Percentiles rank a stretch among this genome's conserved stretches.
Evolutionary conservation across 2,888 invertebrate genomes (phyloP).

Genomic region (Chymomyza amoena): DNA sequence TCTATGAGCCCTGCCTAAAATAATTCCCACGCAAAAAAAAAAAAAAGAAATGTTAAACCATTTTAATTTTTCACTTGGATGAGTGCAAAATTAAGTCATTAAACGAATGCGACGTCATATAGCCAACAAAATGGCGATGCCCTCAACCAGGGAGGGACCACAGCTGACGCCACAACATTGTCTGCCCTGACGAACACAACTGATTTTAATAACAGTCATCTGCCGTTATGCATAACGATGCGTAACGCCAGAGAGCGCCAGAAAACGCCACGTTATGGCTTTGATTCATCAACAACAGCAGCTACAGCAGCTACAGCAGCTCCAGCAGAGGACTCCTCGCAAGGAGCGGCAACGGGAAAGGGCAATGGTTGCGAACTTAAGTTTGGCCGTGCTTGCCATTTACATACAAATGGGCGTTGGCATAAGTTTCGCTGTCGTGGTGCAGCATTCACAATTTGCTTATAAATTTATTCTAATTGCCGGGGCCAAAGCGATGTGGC

Average conservation of each 20-base stretch:
- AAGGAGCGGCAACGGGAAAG: neutral
- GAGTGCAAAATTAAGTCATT: slow-evolving; percentile 79
- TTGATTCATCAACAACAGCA: slow-evolving; percentile 62
- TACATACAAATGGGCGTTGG: slow-evolving; percentile 77
- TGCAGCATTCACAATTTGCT: slow-evolving; percentile 53
- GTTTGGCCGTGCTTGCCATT: slow-evolving; percentile 58
- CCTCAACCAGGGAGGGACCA: neutral
- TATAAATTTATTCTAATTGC: slow-evolving; percentile 72
- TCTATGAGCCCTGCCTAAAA: slow-evolving; percentile 25
- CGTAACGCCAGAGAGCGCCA: slow-evolving; percentile 59
- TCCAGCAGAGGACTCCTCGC: neutral
- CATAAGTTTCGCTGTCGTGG: slow-evolving; percentile 63
- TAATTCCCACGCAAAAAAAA: slow-evolving; percentile 11
- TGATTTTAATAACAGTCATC: slow-evolving; percentile 73
- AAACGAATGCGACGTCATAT: slow-evolving; percentile 61
- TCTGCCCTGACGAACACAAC: slow-evolving; percentile 12
- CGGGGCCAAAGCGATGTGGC: slow-evolving; percentile 45
- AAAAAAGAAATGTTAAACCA: slow-evolving; percentile 46
- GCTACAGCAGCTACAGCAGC: neutral
- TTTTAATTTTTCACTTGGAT: slow-evolving; percentile 79
- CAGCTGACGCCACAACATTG: neutral
- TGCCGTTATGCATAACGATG: slow-evolving; percentile 75
- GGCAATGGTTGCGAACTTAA: slow-evolving; percentile 31
- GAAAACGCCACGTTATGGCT: slow-evolving; percentile 61
- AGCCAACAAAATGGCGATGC: slow-evolving; percentile 9